phyloP scores from a whole-genome alignment of 1,140 invertebrate species.

The Atta cephalotes region DNA sequence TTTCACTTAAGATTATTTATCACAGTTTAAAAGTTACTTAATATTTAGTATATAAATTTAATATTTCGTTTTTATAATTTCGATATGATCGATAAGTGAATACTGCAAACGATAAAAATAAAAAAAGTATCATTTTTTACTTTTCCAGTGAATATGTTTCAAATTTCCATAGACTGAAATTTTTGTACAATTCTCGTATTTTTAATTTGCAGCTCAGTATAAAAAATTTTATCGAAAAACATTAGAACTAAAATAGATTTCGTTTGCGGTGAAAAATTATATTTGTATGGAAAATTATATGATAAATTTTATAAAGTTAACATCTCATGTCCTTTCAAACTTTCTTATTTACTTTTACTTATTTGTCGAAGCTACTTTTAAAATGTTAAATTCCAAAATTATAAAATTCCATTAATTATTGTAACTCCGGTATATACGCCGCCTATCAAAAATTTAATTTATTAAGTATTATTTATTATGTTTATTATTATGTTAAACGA shows the following conservation, averaged over 20 bases:
- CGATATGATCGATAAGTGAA: not conserved
- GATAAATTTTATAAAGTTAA: conserved; percentile 8
- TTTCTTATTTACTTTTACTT: not conserved
- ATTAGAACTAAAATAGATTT: not conserved
- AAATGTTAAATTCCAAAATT: not conserved
- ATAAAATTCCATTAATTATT: not conserved
- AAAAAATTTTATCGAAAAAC: not conserved
- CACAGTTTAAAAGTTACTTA: not conserved
- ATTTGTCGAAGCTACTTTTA: not conserved
- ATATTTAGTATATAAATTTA: not conserved
- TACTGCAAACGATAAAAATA: not conserved
- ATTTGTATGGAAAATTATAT: not conserved
- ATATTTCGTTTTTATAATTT: not conserved
- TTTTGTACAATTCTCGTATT: not conserved
- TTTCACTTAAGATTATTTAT: not conserved
- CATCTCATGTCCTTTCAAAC: not conserved
- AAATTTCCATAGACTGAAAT: not conserved
- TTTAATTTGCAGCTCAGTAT: not conserved
- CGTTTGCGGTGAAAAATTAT: not conserved
- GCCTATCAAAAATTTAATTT: too few relatives aligned
- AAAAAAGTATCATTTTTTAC: not conserved
- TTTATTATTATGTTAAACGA: too few relatives aligned
- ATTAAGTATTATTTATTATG: too few relatives aligned
- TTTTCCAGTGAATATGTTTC: not conserved
- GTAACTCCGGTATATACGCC: too few relatives aligned